Evolutionary conservation across 2,113 vertebrate genomes (phyloP).

Genomic region (Fulmarus glacialis): DNA sequence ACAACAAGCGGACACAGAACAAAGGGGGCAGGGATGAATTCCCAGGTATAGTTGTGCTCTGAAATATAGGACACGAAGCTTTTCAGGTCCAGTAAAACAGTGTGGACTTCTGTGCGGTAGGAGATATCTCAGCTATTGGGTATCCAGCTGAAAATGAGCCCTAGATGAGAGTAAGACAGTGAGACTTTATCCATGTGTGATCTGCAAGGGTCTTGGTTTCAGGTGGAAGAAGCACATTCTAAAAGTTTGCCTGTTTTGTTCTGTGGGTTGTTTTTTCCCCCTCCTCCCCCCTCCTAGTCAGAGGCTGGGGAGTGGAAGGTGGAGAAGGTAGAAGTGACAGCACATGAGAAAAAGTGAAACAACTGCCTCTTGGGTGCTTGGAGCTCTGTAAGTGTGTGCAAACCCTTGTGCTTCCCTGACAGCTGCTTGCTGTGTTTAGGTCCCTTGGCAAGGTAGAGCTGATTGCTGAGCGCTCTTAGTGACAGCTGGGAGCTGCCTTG

Average conservation of each 20-base stretch:
- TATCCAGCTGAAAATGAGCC: background rate
- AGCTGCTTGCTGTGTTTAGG: background rate
- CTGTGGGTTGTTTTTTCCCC: background rate
- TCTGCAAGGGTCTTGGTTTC: background rate
- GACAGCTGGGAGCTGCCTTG: background rate
- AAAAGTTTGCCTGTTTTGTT: background rate
- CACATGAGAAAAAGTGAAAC: background rate
- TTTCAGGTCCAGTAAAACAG: background rate
- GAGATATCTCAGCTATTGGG: background rate
- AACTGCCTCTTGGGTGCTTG: background rate
- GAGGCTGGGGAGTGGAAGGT: conserved; percentile 35
- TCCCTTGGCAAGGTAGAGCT: background rate
- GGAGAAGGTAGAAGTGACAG: background rate
- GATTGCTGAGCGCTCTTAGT: background rate
- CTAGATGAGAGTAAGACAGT: background rate
- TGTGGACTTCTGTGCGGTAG: background rate
- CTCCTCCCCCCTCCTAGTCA: background rate
- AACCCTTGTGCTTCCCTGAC: background rate
- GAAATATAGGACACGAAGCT: background rate
- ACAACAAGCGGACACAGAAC: background rate
- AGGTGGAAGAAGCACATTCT: background rate
- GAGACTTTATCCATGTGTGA: background rate
- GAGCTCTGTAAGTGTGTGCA: background rate
- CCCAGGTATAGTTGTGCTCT: background rate
- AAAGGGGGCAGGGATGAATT: background rate